Evolutionary conservation across 1,140 invertebrate genomes (phyloP), one percentile per base, ranked within the genome.

Genomic region (Drosophila teissieri): DNA sequence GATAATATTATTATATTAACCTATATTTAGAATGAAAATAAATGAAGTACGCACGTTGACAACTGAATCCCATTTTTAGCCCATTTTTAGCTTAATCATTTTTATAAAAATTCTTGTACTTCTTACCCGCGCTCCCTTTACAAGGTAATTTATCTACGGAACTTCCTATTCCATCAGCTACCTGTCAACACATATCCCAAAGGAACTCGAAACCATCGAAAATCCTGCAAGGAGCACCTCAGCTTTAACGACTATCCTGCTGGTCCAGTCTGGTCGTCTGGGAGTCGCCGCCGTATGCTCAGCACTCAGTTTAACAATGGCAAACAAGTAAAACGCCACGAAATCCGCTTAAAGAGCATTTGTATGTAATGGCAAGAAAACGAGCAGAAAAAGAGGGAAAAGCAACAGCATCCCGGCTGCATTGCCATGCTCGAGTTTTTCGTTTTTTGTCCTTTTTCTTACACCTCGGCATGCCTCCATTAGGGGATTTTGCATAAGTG

Each of bases 321-420:
- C 84, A 88, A 88, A 88, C 84, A 88, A 88, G 76, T 84, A 88
- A 89, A 88, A 78, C 73, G 80, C 73, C 67, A 56, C 80, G 67
- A 84, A 88, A 88, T 84, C 84, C 84, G 84, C 84, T 88, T 89
- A 88, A 88, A 88, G 83, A 88, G 84, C 84, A 89, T 89, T 88
- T 88, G 84, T 89, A 77, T 88, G 83, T 88, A 75, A 86, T 63
- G 68, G 73, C 73, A 77, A 78, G 65, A 88, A 70, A 62, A 60
- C 55, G 53, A 64, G 52, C 49, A 17, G 44, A 27, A 64, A 64
- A 58, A 36, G 10, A 19, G 15, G 74, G 55, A 64, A 8, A 67
- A 76, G 51, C 49, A 60, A 55, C 57, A 78, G 52, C 79, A 79
- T 49, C 70, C 73, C 37, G 61, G 46, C 75, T 79, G 60, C 77